phyloP scores from a whole-genome alignment of 2,797 vertebrate genomes.

The Nyctibius grandis region DNA sequence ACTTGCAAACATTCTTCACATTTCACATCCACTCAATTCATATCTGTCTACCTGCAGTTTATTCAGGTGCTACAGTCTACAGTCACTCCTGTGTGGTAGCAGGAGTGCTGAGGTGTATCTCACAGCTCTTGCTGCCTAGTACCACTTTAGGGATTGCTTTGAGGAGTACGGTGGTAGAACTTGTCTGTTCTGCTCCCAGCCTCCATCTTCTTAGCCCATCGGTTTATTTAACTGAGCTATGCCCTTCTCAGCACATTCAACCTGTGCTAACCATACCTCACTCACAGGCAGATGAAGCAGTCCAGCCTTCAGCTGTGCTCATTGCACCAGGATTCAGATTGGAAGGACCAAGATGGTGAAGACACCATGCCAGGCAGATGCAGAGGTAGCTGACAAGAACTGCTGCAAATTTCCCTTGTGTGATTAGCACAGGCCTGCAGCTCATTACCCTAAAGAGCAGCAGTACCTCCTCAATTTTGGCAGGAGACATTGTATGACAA shows the following conservation, averaged over 20 bases:
- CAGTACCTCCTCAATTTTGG: background rate
- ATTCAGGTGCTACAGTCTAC: background rate
- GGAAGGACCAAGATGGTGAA: background rate
- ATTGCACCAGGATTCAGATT: background rate
- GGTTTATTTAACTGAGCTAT: background rate
- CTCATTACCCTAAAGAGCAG: background rate
- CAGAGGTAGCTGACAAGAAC: background rate
- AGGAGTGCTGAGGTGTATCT: background rate
- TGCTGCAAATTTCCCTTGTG: background rate
- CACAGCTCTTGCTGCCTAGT: background rate
- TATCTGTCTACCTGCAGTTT: background rate
- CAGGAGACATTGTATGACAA: background rate
- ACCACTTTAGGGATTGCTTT: background rate
- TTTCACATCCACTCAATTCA: background rate
- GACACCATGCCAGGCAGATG: background rate
- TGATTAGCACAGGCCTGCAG: background rate
- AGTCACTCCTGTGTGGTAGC: background rate
- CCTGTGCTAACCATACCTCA: background rate
- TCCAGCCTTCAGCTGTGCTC: background rate
- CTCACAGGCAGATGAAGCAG: background rate
- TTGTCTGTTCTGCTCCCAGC: background rate
- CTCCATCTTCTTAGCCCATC: background rate
- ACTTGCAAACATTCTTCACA: background rate
- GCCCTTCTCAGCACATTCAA: background rate
- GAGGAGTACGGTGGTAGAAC: background rate